Evolutionary conservation across 2,797 vertebrate genomes (phyloP).

Genomic region (Microhierax caerulescens): DNA sequence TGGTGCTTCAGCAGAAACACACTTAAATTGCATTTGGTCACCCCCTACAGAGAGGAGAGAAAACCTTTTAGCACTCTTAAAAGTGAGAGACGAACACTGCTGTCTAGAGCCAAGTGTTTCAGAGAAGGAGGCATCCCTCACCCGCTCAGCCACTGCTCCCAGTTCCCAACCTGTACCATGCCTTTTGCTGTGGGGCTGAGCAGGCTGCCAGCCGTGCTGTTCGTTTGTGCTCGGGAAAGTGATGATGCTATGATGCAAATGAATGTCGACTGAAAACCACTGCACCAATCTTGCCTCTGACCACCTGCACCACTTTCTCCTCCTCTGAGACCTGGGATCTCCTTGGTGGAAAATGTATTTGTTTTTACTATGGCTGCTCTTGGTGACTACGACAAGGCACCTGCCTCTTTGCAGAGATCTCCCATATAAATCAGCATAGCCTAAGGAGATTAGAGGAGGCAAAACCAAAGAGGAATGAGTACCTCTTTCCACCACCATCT

Average conservation of each 20-base stretch:
- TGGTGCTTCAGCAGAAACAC: background rate
- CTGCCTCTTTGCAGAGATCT: background rate
- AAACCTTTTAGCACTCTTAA: conserved; percentile 42
- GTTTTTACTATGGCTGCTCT: background rate
- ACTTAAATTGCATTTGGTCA: background rate
- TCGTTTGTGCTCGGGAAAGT: background rate
- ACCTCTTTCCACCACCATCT: background rate
- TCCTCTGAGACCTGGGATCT: background rate
- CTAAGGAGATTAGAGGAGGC: background rate
- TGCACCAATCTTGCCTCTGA: background rate
- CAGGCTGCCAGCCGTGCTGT: background rate
- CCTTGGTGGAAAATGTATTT: background rate
- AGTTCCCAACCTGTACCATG: background rate
- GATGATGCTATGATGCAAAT: background rate
- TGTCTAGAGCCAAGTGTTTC: background rate
- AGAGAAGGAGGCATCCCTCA: background rate
- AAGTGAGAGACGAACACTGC: background rate
- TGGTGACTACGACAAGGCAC: background rate
- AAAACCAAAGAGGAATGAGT: background rate
- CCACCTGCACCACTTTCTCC: background rate
- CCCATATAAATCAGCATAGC: background rate
- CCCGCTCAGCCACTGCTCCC: background rate
- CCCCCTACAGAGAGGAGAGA: background rate
- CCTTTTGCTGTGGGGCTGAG: background rate
- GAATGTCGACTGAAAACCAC: background rate